Conservation (phyloP, 2,888 invertebrate species). For the Pecten maximus region DNA sequence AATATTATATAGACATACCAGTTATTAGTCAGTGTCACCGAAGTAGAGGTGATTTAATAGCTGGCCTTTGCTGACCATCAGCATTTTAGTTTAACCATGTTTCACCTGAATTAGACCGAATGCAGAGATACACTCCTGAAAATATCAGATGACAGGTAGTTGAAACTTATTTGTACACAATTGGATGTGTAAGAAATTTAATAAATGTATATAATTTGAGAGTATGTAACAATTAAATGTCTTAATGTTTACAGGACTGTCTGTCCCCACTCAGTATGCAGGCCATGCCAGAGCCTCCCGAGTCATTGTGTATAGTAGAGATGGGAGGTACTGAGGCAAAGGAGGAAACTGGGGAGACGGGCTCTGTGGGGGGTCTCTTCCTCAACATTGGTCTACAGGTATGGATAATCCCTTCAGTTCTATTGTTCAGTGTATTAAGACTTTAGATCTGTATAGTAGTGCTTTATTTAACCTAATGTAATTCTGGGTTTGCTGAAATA, state of each 20-base stretch:
- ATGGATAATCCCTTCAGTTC: neutral
- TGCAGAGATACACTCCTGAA: neutral
- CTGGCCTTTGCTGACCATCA: slow-evolving; percentile 47
- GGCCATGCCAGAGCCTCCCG: slow-evolving; percentile 96
- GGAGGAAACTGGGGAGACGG: slow-evolving; percentile 83
- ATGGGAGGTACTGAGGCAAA: slow-evolving; percentile 86
- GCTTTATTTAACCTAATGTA: neutral
- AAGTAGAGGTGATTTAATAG: too few relatives aligned
- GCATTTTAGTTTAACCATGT: slow-evolving; percentile 53
- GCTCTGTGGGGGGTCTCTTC: slow-evolving; percentile 90
- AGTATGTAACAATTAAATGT: neutral
- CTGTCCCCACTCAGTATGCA: slow-evolving; percentile 97
- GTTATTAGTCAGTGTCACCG: too few relatives aligned
- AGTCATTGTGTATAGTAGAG: slow-evolving; percentile 98
- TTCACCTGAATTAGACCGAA: slow-evolving; percentile 52
- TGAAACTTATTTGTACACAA: neutral
- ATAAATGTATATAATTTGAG: too few relatives aligned
- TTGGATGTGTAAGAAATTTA: neutral
- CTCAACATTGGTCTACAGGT: slow-evolving; percentile 95
- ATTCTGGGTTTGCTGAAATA: too few relatives aligned
- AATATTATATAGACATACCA: too few relatives aligned
- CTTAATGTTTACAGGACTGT: slow-evolving; percentile 88
- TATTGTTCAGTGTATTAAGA: neutral
- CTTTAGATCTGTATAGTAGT: neutral
- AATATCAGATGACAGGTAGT: neutral